Base-by-base conservation (phyloP, 2,888 invertebrate species). In the Apotomis turbidana region DNA sequence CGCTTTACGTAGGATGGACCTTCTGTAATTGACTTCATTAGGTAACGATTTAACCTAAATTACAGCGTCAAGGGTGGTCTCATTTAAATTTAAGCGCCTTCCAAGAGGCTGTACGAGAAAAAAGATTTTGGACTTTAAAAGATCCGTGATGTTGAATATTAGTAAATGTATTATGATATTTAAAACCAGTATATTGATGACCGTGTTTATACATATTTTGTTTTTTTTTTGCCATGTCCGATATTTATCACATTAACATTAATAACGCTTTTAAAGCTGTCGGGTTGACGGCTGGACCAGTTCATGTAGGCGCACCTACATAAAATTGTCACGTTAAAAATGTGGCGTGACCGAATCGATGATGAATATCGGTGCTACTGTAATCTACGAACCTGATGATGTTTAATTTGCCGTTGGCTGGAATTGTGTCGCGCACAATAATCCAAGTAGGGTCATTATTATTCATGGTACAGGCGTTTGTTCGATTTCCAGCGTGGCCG, bases 361-460 rank as follows among this genome's bases (percentile, higher is more conserved):
- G 79, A 81, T 78, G 79, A 80, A 79, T 81, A 77, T 81, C 74
- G 71, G 75, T 77, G 74, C 79, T 79, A 80, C 76, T 71, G 73
- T 75, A 77, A 78, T 78, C 77, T 78, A 81, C 80, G 77, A 76
- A 74, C 74, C 44, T 78, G 79, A 76, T 79, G 79, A 72, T 75
- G 75, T 77, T 75, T 71, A 59, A 66, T 71, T 59, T 71, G 60
- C 12, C n/a, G 41, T 64, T 72, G 73, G 74, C 72, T 71, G 71
- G 71, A 64, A 76, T 77, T 76, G 78, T 76, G 76, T 78, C 75
- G 78, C 76, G 73, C 74, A 72, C 78, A 27, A 15, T 15, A 80
- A 82, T 81, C 89, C 88, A 85, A 83, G 83, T 87, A 86, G 81
- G 89, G 91, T 88, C 87, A 91, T 91, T 91, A 90, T 83, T 90